A percentile compares a stretch with the other conserved stretches of the same genome.
Evolutionary conservation across 1,140 invertebrate species (phyloP).

Genomic region (Eriosoma lanigerum): DNA sequence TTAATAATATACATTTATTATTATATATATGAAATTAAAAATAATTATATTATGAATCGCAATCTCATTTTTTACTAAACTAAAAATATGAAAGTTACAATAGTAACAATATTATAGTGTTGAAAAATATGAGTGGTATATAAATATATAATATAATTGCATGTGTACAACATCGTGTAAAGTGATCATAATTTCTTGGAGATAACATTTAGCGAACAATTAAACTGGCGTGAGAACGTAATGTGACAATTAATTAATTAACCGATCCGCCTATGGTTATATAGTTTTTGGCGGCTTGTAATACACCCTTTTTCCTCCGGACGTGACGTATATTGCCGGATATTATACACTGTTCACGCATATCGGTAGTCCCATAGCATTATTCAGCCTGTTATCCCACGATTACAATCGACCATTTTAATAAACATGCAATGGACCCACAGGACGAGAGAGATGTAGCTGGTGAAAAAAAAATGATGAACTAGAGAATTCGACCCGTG

Average conservation of each 20-base stretch:
- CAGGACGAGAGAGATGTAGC: neutral
- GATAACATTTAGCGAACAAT: slow-evolving; percentile 26
- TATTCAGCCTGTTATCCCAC: slow-evolving; percentile 31
- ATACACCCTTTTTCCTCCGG: slow-evolving; percentile 40
- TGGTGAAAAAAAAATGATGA: neutral
- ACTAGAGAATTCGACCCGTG: neutral
- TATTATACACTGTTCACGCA: neutral
- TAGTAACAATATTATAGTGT: too few species aligned
- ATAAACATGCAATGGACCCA: slow-evolving; percentile 19
- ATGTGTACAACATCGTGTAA: neutral
- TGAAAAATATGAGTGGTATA: too few species aligned
- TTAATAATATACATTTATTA: too few species aligned
- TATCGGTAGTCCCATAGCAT: slow-evolving; percentile 1
- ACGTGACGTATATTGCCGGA: slow-evolving; percentile 42
- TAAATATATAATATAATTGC: too few species aligned
- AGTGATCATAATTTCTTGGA: slow-evolving; percentile 31
- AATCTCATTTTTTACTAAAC: too few species aligned
- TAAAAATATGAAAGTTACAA: too few species aligned
- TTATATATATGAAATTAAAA: too few species aligned
- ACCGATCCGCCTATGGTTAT: neutral
- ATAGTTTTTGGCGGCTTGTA: slow-evolving; percentile 31
- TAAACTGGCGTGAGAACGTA: slow-evolving; percentile 44
- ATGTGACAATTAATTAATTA: slow-evolving; percentile 48
- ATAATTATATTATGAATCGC: too few species aligned
- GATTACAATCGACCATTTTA: slow-evolving; percentile 24